Percentiles rank a stretch among this genome's conserved stretches.
These are phyloP conservation scores for Zapus hudsonius DNA, from an alignment of 2,113 vertebrate genomes.

Conservation along the genomic window DNA sequence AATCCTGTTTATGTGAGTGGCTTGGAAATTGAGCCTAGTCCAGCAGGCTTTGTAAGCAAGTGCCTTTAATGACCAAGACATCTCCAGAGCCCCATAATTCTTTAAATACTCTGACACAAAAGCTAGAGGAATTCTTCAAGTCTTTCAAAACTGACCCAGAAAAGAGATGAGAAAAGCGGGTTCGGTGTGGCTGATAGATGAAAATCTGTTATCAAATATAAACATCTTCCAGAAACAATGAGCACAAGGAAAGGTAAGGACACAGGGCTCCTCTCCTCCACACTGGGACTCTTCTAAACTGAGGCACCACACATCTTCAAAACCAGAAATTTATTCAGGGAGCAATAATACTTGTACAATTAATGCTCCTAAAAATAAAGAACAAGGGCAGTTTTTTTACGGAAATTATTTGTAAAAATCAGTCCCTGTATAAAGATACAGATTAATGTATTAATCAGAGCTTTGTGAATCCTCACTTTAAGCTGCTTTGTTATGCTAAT, in stretches of 20 bases:
- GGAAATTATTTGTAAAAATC: conserved; percentile 79
- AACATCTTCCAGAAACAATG: background rate
- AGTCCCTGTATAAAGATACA: conserved; percentile 83
- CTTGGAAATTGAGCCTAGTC: too few relatives aligned
- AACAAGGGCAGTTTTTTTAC: conserved; percentile 67
- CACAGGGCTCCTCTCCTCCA: background rate
- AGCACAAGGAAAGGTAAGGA: background rate
- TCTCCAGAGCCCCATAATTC: background rate
- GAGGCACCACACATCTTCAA: background rate
- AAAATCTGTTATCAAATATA: background rate
- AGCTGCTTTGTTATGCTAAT: conserved; percentile 88
- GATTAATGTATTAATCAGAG: conserved; percentile 89
- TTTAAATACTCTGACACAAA: background rate
- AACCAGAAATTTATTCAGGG: background rate
- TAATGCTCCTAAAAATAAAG: conserved; percentile 71
- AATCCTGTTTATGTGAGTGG: too few relatives aligned
- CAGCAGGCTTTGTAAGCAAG: too few relatives aligned
- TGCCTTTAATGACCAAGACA: too few relatives aligned
- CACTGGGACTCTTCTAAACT: background rate
- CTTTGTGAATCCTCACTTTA: conserved; percentile 86
- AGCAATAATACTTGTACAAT: conserved; percentile 67
- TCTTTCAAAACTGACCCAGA: background rate
- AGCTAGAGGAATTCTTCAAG: background rate
- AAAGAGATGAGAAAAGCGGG: background rate
- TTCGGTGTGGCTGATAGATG: background rate